Evolutionary conservation across 2,888 invertebrate genomes (phyloP), one percentile per base, ranked within the genome.

Genomic region (Lycophotia porphyrea): DNA sequence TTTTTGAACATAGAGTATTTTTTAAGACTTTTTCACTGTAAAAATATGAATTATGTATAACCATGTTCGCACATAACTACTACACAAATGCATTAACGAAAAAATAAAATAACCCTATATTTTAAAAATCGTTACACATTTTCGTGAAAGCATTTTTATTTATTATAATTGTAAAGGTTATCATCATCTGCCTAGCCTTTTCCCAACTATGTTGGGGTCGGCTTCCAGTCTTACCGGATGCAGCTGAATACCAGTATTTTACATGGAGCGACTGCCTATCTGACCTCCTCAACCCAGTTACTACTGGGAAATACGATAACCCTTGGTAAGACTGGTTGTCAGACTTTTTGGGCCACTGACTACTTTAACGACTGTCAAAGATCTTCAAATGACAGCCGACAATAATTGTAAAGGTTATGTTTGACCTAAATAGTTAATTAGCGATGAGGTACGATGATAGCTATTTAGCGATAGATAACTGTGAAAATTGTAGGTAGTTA

Each of bases 361-460:
- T n/a, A n/a, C n/a, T n/a, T n/a, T n/a, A n/a, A n/a, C n/a, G n/a
- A n/a, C n/a, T n/a, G n/a, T n/a, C n/a, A n/a, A n/a, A n/a, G n/a
- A n/a, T n/a, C n/a, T n/a, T n/a, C n/a, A n/a, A n/a, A n/a, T n/a
- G n/a, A n/a, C n/a, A n/a, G n/a, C n/a, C n/a, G 34, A 34, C 2
- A 34, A 34, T 34, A 5, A 39, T 39, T 39, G 13, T 39, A 39
- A 39, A 36, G 39, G 15, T 21, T 21, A 42, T 44, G 31, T 63
- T 55, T 58, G 34, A 80, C 27, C 80, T 72, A 42, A 79, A 72
- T 65, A 49, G n/a, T 74, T 39, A 65, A 47, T 80, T 52, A 67
- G 55, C 15, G 15, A 63, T 47, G 31, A 60, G 34, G 8, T 52
- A 36, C 7, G 58, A 18, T 65, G 21, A 52, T 73, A 80, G n/a